Evolutionary conservation across 2,888 invertebrate species (phyloP), one percentile per base, ranked within the genome.

Genomic region (Clusia tigrina): DNA sequence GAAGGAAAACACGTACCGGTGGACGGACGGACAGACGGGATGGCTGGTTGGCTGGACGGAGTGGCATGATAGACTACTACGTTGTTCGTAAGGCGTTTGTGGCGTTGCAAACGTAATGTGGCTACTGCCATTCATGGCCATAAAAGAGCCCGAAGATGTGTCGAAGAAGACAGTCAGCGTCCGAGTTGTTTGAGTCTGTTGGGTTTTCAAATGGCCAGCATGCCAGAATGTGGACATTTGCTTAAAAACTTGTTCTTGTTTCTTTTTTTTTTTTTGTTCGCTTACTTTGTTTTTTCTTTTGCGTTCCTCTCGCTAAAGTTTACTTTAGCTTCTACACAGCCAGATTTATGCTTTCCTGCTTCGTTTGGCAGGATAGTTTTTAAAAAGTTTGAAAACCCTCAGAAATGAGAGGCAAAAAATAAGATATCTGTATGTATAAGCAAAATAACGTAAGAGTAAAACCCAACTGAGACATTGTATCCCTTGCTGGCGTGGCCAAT

Each of bases 321-420:
- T 67, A 59, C 66, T 65, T 65, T 60, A 62, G 65, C 57, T 65
- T 69, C 58, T 69, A 62, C 57, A 67, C 66, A 69, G 69, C 67
- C 67, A 69, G 69, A 69, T 69, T 67, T 69, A 69, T 69, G 69
- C 38, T 69, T 69, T 69, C 69, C 69, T 69, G 69, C 66, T 67
- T 67, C 65, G 65, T 61, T 68, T 65, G 20, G 48, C 20, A 48
- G 48, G 48, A 48, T n/a, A 42, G 42, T 42, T 42, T 42, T 42
- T 42, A 32, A 17, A 42, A 42, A 42, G 42, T 42, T 42, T 15
- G n/a, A 42, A 5, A 42, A 42, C 32, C 32, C 12, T 32, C 12
- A 32, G 32, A 42, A 42, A 42, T n/a, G n/a, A 42, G n/a, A 42
- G 3, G 2, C 42, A n/a, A 42, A 42, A 10, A 42, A 5, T 17